Evolutionary conservation across 1,140 invertebrate species (phyloP).

Genomic region (Halictus rubicundus): DNA sequence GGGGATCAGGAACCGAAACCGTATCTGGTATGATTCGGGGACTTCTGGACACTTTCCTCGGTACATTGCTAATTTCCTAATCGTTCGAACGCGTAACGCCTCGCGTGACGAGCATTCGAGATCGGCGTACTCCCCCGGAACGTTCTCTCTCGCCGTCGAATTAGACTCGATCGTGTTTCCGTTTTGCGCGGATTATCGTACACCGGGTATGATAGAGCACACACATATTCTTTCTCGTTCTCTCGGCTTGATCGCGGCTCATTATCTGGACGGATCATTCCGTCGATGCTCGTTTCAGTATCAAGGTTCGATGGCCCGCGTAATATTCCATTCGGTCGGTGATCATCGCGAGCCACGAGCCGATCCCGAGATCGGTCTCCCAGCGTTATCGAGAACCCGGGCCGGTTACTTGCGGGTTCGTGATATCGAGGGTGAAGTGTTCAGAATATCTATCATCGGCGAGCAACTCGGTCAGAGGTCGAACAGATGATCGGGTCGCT

Average conservation of each 20-base stretch:
- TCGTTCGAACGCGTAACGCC: neutral
- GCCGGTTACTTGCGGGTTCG: neutral
- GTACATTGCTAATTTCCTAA: slow-evolving; percentile 58
- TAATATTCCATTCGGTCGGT: slow-evolving; percentile 1
- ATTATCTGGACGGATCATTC: neutral
- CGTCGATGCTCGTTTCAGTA: neutral
- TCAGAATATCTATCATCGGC: too few relatives aligned
- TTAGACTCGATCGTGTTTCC: too few relatives aligned
- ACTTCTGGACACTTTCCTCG: slow-evolving; percentile 69
- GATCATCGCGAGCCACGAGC: neutral
- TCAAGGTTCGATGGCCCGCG: neutral
- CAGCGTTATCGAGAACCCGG: neutral
- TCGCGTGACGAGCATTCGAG: too few relatives aligned
- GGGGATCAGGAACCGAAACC: neutral
- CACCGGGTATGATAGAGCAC: too few relatives aligned
- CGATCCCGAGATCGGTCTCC: neutral
- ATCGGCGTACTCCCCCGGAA: too few relatives aligned
- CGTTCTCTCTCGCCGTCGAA: too few relatives aligned
- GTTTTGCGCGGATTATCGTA: too few relatives aligned
- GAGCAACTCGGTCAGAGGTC: too few relatives aligned
- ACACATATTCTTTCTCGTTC: neutral
- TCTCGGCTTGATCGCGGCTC: neutral
- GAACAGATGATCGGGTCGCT: neutral
- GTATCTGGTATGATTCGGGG: slow-evolving; percentile 71
- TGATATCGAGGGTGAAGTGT: neutral